Conservation (phyloP, 2,113 vertebrate genomes). For the Cariama cristata region DNA sequence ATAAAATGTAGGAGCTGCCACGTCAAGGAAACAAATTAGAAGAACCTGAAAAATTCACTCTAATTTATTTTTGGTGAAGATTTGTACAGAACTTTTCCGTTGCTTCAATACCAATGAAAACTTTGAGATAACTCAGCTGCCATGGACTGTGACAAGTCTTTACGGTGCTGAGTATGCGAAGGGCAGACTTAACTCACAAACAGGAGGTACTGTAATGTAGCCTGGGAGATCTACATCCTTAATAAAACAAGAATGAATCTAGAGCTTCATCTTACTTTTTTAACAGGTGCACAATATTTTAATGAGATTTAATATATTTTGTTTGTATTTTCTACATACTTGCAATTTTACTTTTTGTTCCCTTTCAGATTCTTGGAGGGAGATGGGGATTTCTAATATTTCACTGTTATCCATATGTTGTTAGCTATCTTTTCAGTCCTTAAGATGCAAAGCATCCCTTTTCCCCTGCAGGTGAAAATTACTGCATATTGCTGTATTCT, state of each 20-base stretch:
- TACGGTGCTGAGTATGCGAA: neutral
- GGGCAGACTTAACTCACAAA: neutral
- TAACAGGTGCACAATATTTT: neutral
- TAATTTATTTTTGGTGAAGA: neutral
- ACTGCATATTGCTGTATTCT: neutral
- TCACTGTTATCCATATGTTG: neutral
- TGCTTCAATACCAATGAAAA: neutral
- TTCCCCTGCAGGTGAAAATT: neutral
- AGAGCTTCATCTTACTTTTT: neutral
- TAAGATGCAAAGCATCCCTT: neutral
- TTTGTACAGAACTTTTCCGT: neutral
- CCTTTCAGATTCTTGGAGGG: neutral
- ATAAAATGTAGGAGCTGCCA: neutral
- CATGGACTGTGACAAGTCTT: neutral
- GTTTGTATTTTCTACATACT: neutral
- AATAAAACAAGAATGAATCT: neutral
- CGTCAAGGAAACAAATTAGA: neutral
- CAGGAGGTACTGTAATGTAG: neutral
- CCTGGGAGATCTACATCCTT: neutral
- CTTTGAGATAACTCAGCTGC: neutral
- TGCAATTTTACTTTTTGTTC: neutral
- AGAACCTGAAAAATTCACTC: neutral
- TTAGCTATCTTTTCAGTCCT: neutral
- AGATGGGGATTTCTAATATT: neutral
- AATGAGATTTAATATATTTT: neutral